Evolutionary conservation across 2,797 vertebrate species (phyloP).

Genomic region (Vipera latastei): DNA sequence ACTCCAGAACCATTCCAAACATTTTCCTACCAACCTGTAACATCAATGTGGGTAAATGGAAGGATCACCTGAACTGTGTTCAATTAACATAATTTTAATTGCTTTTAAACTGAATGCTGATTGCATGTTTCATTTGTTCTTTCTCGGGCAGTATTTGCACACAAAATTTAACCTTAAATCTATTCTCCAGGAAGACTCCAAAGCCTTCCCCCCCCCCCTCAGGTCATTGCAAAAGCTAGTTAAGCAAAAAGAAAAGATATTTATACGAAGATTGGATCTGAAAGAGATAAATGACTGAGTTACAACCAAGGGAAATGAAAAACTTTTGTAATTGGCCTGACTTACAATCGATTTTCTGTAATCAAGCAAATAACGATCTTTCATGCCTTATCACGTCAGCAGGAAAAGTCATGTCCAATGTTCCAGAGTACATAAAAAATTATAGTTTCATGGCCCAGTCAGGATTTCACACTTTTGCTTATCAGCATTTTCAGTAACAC

Average conservation of each 20-base stretch:
- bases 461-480: slow-evolving; percentile 4
- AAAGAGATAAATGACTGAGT: slow-evolving; percentile 11
- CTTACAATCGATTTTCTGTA: slow-evolving; percentile 22
- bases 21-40: neutral
- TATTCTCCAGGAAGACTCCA: neutral
- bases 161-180: neutral
- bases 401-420: slow-evolving; percentile 26
- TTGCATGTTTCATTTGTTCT: neutral
- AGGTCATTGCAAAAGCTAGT: slow-evolving; percentile 23
- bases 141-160: neutral
- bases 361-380: slow-evolving; percentile 16
- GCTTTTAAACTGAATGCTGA: neutral
- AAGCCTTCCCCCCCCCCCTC: neutral
- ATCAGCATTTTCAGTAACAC: slow-evolving; percentile 35
- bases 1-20: neutral
- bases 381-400: slow-evolving; percentile 30
- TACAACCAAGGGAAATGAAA: slow-evolving; percentile 30
- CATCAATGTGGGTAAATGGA: neutral
- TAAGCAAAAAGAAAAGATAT: neutral
- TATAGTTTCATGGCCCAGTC: slow-evolving; percentile 13
- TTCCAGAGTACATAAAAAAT: slow-evolving; percentile 34
- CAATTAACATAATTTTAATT: neutral
- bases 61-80: neutral
- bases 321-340: slow-evolving; percentile 22
- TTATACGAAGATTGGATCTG: slow-evolving; percentile 11